phyloP scores from a whole-genome alignment of 2,888 invertebrate genomes.

The Eristalis intricaria region DNA sequence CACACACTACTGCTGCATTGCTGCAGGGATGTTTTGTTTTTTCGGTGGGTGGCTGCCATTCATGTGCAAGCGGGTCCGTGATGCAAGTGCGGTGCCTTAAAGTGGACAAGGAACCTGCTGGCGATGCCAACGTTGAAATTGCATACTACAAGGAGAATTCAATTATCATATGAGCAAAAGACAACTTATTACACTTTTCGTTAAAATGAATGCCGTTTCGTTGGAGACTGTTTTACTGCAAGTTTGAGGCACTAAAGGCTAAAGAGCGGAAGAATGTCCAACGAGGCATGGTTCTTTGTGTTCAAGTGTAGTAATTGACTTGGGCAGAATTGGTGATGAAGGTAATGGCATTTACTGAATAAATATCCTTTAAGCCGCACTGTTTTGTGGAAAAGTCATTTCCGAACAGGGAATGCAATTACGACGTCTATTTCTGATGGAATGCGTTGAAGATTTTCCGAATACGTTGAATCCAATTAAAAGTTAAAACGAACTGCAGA shows the following conservation, averaged over 20 bases:
- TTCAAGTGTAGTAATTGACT: background rate
- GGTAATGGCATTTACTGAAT: background rate
- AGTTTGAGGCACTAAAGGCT: background rate
- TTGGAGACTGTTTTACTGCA: constrained; percentile 1
- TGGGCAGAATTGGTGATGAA: background rate
- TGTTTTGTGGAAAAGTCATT: background rate
- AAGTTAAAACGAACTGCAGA: background rate
- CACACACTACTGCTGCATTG: background rate
- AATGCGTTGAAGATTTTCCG: background rate
- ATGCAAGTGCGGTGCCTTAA: constrained; percentile 19
- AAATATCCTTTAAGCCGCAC: background rate
- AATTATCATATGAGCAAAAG: constrained; percentile 35
- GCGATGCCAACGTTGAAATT: constrained; percentile 13
- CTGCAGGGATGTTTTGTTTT: constrained; percentile 1
- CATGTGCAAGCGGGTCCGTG: constrained; percentile 26
- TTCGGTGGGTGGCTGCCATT: constrained; percentile 27
- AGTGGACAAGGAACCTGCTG: constrained; percentile 15
- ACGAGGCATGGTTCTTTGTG: background rate
- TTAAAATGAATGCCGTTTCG: constrained; percentile 8
- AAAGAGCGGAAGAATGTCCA: background rate
- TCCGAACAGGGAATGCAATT: background rate
- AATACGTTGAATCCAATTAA: background rate
- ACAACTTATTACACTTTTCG: constrained; percentile 34
- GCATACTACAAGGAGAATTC: constrained; percentile 7
- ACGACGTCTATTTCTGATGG: background rate